Base-by-base conservation (phyloP, 1,140 invertebrate genomes). In the Lerema accius region DNA sequence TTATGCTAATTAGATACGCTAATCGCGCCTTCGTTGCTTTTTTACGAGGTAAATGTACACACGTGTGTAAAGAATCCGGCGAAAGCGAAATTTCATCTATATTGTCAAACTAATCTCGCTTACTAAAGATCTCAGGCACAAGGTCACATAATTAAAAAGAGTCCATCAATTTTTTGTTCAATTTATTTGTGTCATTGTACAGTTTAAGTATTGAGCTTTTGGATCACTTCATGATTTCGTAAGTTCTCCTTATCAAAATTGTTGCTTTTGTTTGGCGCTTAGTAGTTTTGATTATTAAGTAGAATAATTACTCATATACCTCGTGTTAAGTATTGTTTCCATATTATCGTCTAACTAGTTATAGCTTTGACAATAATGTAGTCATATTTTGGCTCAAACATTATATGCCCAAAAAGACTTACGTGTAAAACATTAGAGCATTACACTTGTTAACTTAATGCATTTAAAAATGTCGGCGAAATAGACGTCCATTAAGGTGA, bases 21-120 rank as follows among this genome's bases (percentile, higher is more conserved):
- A 69, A 69, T 66, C 64, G 72, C 61, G 71, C 62, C 69, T 39
- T 63, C 63, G 59, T 23, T 59, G 55, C n/a, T 48, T 49, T 48
- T 59, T 48, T 59, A 39, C 23, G 32, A 26, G 23, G 6, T n/a
- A 6, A 37, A 16, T 28, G 28, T 39, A 28, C 35, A 37, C 56
- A 71, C 64, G 65, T 61, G 63, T 70, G 60, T 65, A 60, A 75
- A 77, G 68, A 70, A 71, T 61, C 66, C 56, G 70, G 76, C 71
- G 78, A 82, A 84, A 84, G 82, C 72, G 73, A 80, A 78, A 77
- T 69, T 68, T 64, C 63, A 14, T 59, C 56, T 59, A 17, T 16
- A 65, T 73, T 72, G 64, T 62, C 39, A 56, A 42, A 65, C 35
- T 37, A 17, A 51, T 63, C 56, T 59, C 40, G 43, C 56, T 59